Evolutionary conservation across 2,888 invertebrate genomes (phyloP).

Genomic region (Drosophila multiciliata): DNA sequence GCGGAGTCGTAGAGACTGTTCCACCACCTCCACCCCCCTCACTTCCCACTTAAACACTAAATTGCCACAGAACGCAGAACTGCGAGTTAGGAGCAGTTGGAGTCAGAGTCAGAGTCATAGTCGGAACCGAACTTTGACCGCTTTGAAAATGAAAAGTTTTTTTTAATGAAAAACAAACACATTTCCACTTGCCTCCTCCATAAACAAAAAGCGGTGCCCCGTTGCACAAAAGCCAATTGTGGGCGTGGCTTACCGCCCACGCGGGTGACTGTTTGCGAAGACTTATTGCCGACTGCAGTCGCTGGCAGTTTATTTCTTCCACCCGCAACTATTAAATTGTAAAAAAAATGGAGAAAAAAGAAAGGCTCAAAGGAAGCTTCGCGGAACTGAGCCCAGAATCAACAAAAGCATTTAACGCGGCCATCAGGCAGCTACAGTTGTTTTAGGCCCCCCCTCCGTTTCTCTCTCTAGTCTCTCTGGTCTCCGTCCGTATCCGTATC

Average conservation of each 20-base stretch:
- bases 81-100: background rate
- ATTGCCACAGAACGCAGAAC: slow-evolving; percentile 40
- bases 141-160: slow-evolving; percentile 76
- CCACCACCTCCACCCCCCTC: background rate
- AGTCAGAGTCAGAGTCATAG: slow-evolving; percentile 18
- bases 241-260: slow-evolving; percentile 49
- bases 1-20: slow-evolving; percentile 8
- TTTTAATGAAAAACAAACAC: slow-evolving; percentile 83
- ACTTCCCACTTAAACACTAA: slow-evolving; percentile 17
- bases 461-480: background rate
- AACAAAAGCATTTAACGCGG: slow-evolving; percentile 79
- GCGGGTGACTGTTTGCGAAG: slow-evolving; percentile 68
- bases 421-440: slow-evolving; percentile 73
- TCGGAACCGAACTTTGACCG: slow-evolving; percentile 70
- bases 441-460: slow-evolving; percentile 52
- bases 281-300: slow-evolving; percentile 73
- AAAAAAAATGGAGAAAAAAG: slow-evolving; percentile 8
- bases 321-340: slow-evolving; percentile 72
- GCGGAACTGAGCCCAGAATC: slow-evolving; percentile 65
- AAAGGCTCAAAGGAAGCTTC: slow-evolving; percentile 2
- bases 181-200: slow-evolving; percentile 57
- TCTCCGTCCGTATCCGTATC: background rate
- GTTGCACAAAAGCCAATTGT: slow-evolving; percentile 69
- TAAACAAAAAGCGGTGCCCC: slow-evolving; percentile 37
- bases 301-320: slow-evolving; percentile 72